Evolutionary conservation across 2,113 vertebrate species (phyloP).

Genomic region (Engystomops pustulosus): DNA sequence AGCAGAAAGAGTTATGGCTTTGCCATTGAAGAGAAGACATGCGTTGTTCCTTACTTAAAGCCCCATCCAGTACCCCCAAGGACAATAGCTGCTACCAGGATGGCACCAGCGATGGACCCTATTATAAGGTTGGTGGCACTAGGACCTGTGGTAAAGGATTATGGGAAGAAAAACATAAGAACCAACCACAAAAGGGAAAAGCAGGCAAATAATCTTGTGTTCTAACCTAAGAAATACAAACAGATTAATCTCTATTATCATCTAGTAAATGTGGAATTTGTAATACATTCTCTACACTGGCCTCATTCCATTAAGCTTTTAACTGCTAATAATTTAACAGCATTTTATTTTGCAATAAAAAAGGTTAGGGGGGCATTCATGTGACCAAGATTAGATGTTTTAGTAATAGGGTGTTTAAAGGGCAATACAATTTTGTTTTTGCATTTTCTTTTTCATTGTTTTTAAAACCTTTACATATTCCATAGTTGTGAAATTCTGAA

Average conservation of each 20-base stretch:
- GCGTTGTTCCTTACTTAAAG: conserved; percentile 99
- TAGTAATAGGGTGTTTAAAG: conserved; percentile 5
- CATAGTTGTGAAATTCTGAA: background rate
- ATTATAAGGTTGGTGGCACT: conserved; percentile 99
- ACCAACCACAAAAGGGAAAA: conserved; percentile 75
- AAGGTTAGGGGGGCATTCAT: background rate
- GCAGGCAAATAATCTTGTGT: conserved; percentile 64
- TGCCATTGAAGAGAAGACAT: conserved; percentile 92
- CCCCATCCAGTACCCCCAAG: conserved; percentile 99
- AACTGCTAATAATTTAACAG: conserved; percentile 7
- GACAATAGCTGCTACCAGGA: conserved; percentile 99
- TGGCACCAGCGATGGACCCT: conserved; percentile 99
- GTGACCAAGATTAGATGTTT: background rate
- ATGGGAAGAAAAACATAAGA: conserved; percentile 89
- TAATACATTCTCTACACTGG: conserved; percentile 14
- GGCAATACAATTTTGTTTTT: background rate
- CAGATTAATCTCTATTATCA: conserved; percentile 15
- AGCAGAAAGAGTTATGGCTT: conserved; percentile 88
- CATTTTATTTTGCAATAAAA: conserved; percentile 21
- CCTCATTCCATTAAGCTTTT: conserved; percentile 17
- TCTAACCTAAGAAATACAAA: conserved; percentile 22
- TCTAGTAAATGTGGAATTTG: conserved; percentile 22
- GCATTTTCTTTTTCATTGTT: background rate
- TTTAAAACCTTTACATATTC: background rate
- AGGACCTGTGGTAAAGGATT: conserved; percentile 98